phyloP scores from a whole-genome alignment of 2,888 invertebrate genomes.

The Eilema sororculum region DNA sequence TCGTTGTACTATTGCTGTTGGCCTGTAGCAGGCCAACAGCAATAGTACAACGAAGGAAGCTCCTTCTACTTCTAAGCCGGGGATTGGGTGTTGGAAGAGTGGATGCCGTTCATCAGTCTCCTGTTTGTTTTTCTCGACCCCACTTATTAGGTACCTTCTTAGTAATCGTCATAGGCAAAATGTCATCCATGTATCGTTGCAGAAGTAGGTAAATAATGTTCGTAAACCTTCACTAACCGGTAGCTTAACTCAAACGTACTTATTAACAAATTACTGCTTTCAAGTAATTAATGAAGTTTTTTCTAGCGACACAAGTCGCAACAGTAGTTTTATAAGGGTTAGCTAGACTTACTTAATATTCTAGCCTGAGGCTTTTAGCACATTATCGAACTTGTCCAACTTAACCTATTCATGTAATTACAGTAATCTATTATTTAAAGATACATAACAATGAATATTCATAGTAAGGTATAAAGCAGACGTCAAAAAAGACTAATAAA shows the following conservation, averaged over 20 bases:
- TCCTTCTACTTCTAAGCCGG: too few relatives aligned
- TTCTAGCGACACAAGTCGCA: not conserved
- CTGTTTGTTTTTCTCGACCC: too few relatives aligned
- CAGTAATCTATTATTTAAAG: not conserved
- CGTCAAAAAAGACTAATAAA: not conserved
- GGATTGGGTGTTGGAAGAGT: too few relatives aligned
- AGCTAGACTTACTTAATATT: not conserved
- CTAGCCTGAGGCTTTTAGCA: not conserved
- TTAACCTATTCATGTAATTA: conserved; percentile 1
- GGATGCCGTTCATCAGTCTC: too few relatives aligned
- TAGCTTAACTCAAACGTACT: not conserved
- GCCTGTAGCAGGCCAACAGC: too few relatives aligned
- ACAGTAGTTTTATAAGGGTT: not conserved
- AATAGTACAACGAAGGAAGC: too few relatives aligned
- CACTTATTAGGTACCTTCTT: too few relatives aligned
- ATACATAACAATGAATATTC: not conserved
- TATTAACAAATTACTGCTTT: not conserved
- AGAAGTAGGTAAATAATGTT: too few relatives aligned
- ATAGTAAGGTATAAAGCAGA: too few relatives aligned
- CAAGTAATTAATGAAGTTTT: not conserved
- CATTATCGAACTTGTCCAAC: not conserved
- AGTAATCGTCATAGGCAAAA: too few relatives aligned
- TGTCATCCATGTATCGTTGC: not conserved
- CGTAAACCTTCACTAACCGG: not conserved
- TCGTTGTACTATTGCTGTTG: too few relatives aligned